Evolutionary conservation across 2,888 invertebrate species (phyloP).

Genomic region (Ophion costatus): DNA sequence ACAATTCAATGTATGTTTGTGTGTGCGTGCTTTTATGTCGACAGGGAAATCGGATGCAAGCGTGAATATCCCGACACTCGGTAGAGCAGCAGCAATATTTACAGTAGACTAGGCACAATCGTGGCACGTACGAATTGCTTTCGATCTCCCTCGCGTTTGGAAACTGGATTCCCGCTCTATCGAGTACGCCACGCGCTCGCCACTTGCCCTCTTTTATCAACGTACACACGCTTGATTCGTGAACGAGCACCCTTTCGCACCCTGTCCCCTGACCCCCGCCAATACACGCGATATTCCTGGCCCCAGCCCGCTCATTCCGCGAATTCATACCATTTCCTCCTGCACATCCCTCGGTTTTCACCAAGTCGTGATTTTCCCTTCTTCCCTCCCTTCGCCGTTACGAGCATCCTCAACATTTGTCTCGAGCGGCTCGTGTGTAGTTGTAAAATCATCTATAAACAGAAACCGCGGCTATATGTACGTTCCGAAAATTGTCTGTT

Average conservation of each 20-base stretch:
- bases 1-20: conserved; percentile 18
- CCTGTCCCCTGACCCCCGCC: conserved; percentile 21
- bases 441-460: conserved; percentile 58
- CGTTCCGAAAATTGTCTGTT: conserved; percentile 59
- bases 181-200: conserved; percentile 71
- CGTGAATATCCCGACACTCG: conserved; percentile 67
- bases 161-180: conserved; percentile 73
- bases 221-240: conserved; percentile 63
- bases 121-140: conserved; percentile 74
- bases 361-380: conserved; percentile 9
- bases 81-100: conserved; percentile 73
- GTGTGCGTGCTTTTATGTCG: conserved; percentile 19
- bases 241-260: conserved; percentile 57
- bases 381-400: conserved; percentile 21
- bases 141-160: conserved; percentile 71
- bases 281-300: conserved; percentile 41
- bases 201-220: conserved; percentile 72
- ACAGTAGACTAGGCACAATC: conserved; percentile 77
- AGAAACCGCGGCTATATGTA: conserved; percentile 60
- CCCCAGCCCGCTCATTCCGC: conserved; percentile 22
- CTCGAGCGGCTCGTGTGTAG: conserved; percentile 6
- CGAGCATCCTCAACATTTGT: conserved; percentile 45
- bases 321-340: conserved; percentile 51
- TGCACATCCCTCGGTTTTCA: conserved; percentile 53
- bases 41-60: conserved; percentile 43